Evolutionary conservation across 2,888 invertebrate species (phyloP), one percentile per base, ranked within the genome.

Genomic region (Folsomia candida): DNA sequence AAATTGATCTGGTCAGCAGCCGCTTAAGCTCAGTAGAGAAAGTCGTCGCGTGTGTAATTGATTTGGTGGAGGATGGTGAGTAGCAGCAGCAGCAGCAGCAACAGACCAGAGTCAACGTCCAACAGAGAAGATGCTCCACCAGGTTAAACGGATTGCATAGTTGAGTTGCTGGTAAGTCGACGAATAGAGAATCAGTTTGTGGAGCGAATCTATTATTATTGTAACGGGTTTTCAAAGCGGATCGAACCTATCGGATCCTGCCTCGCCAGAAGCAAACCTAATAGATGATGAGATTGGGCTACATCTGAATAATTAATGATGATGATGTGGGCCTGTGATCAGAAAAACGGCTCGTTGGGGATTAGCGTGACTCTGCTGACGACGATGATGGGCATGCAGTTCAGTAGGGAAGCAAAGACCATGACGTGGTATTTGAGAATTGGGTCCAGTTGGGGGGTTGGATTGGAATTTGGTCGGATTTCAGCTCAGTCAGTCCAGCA

Each of bases 341-440:
- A 69, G 74, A 78, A 76, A 76, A 78, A 79, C 76, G 78, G 75
- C 73, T 74, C 77, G 70, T 69, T 72, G 57, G 79, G 78, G 79
- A 78, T 76, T 79, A 76, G 78, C 79, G 78, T 79, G 79, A 75
- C 76, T 74, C 72, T 72, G 69, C n/a, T n/a, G n/a, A n/a, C n/a
- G 68, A 67, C 61, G 70, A 71, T 71, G 65, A 65, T 65, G 65
- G 57, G 51, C 65, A 65, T 65, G 22, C 3, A n/a, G 20, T 18
- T 51, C n/a, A 47, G 14, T 22, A 29, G 62, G 29, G 62, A 29
- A 22, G 2, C 9, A 51, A 57, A 24, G 26, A 25, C n/a, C 22
- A 47, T 26, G 51, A 51, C 51, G 64, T 64, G 28, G 26, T 27
- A 54, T 65, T 64, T 64, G 4, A 37, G 37, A 37, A 54, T 54